These are phyloP conservation scores for Galemys pyrenaicus DNA, from an alignment of 2,113 vertebrate genomes.

Conservation along the genomic window DNA sequence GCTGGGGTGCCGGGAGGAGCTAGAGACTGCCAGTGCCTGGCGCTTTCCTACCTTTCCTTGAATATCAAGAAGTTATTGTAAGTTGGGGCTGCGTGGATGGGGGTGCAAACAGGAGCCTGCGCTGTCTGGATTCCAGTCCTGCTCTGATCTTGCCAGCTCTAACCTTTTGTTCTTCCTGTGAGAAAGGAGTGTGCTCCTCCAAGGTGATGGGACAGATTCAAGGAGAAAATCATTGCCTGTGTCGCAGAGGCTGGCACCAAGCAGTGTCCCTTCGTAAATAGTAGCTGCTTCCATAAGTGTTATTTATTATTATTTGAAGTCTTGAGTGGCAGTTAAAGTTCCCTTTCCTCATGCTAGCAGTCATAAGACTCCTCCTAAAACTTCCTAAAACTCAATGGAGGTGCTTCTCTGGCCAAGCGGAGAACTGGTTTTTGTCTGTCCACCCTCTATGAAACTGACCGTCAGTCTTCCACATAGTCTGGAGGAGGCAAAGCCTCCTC, in stretches of 20 bases:
- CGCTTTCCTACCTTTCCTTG: not conserved
- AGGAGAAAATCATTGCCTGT: not conserved
- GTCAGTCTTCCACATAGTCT: slow-evolving; percentile 51
- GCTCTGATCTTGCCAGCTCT: not conserved
- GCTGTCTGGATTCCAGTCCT: not conserved
- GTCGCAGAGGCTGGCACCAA: not conserved
- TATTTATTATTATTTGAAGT: slow-evolving; percentile 23
- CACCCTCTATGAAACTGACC: slow-evolving; percentile 60
- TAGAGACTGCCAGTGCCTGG: not conserved
- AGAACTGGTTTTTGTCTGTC: slow-evolving; percentile 47
- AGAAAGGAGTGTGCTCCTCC: not conserved
- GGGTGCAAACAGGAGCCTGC: too few relatives aligned
- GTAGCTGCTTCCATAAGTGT: slow-evolving; percentile 19
- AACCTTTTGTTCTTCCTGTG: slow-evolving; percentile 34
- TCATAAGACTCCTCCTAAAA: slow-evolving; percentile 23
- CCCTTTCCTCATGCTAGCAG: not conserved
- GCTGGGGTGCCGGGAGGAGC: not conserved
- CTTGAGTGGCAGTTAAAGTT: slow-evolving; percentile 12
- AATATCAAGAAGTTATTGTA: not conserved
- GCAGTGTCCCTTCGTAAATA: slow-evolving; percentile 18
- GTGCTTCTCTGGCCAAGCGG: slow-evolving; percentile 44
- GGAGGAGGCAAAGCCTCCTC: slow-evolving; percentile 50
- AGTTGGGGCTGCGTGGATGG: not conserved
- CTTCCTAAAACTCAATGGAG: slow-evolving; percentile 13
- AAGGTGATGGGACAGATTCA: not conserved